These are phyloP conservation scores for Tragelaphus scriptus DNA, from an alignment of 2,113 vertebrate species.

Conservation along the genomic window DNA sequence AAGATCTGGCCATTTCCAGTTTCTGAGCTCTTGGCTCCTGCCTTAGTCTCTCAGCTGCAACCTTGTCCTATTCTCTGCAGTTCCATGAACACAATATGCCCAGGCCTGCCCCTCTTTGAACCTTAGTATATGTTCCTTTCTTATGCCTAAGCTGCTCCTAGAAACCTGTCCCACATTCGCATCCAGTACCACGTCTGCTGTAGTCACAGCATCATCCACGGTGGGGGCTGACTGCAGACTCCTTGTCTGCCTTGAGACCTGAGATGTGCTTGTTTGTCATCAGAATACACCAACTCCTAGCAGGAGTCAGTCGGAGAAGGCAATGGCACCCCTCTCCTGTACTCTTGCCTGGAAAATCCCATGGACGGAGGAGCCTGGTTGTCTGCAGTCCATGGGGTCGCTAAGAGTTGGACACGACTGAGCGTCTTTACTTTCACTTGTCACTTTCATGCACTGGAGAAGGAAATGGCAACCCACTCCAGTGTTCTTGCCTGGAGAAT, in stretches of 20 bases:
- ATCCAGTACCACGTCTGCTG: neutral
- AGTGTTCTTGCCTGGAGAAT: too few species aligned
- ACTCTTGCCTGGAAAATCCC: too few species aligned
- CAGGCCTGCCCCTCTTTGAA: neutral
- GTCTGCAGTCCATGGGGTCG: too few species aligned
- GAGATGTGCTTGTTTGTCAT: neutral
- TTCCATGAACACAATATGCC: neutral
- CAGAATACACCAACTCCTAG: neutral
- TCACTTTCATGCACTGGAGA: too few species aligned
- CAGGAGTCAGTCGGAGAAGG: neutral
- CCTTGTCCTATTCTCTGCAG: neutral
- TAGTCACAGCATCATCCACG: too few species aligned
- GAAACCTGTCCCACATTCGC: neutral
- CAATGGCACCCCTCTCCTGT: too few species aligned
- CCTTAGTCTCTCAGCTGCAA: neutral
- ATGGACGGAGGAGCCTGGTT: too few species aligned
- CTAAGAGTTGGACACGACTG: too few species aligned
- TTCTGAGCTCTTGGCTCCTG: neutral
- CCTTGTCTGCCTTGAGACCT: neutral
- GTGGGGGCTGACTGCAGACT: accelerated
- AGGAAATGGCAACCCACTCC: too few species aligned
- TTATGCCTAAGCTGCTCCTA: neutral
- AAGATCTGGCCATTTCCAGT: neutral
- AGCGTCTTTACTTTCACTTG: too few species aligned
- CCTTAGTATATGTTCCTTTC: neutral